Evolutionary conservation across 2,888 invertebrate genomes (phyloP).

Genomic region (Liopterus haemorrhoidalis): DNA sequence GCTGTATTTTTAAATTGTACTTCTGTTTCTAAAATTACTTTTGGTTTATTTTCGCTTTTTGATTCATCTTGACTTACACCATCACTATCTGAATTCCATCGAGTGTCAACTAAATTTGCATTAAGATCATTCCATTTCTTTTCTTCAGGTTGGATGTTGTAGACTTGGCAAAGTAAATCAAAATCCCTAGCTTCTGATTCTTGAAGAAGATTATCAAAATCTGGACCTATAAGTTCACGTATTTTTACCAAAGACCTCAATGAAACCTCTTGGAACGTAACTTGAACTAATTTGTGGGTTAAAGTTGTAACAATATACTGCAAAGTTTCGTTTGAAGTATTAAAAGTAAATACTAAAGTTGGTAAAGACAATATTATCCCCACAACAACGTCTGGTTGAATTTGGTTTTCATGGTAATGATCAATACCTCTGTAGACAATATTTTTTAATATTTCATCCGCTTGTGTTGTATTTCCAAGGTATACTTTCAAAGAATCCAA

Average conservation of each 20-base stretch:
- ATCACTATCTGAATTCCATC: conserved; percentile 27
- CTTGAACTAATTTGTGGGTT: conserved; percentile 46
- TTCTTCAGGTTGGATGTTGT: conserved; percentile 34
- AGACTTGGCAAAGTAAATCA: conserved; percentile 56
- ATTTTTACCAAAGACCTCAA: conserved; percentile 65
- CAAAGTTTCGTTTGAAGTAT: conserved; percentile 47
- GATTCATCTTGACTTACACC: conserved; percentile 32
- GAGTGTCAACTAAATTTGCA: conserved; percentile 21
- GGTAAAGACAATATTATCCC: conserved; percentile 62
- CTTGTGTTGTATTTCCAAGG: conserved; percentile 60
- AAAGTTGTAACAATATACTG: conserved; percentile 43
- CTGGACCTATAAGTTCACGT: conserved; percentile 60
- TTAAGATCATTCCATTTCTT: conserved; percentile 23
- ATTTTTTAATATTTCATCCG: conserved; percentile 60
- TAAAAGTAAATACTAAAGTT: conserved; percentile 53
- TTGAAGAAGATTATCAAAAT: conserved; percentile 55
- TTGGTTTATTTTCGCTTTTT: conserved; percentile 43
- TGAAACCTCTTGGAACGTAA: conserved; percentile 57
- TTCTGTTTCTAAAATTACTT: conserved; percentile 75
- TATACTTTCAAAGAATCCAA: conserved; percentile 70
- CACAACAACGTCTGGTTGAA: conserved; percentile 55
- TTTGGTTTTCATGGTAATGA: conserved; percentile 51
- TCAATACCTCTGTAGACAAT: conserved; percentile 62
- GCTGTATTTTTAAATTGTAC: conserved; percentile 75
- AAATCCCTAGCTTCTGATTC: conserved; percentile 52